Evolutionary conservation across 1,140 invertebrate species (phyloP), one percentile per base, ranked within the genome.

Genomic region (Brachionus paranguensis): DNA sequence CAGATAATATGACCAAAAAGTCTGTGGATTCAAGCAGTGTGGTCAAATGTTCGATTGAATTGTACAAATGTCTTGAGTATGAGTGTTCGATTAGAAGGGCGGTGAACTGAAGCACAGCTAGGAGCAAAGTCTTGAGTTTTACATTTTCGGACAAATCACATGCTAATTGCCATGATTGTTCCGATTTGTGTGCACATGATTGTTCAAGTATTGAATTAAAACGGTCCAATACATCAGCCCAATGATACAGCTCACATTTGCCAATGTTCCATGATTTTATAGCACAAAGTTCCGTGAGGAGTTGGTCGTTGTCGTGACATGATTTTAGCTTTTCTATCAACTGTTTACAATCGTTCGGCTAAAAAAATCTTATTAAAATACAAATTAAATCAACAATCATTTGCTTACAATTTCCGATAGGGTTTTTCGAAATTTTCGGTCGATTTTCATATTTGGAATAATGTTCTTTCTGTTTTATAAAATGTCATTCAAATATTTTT

Each of bases 231-330:
- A 95, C 93, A 91, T 95, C 94, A 78, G 94, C 94, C 94, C 94
- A 96, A 88, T 96, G 94, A 87, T 94, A 94, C 11, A 96, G 90
- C 90, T 96, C 95, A 89, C 94, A 95, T 88, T 96, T 96, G 83
- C 94, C 94, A 89, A 93, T 95, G 43, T 93, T 94, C 94, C 95
- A 96, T 41, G 93, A 92, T 86, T 94, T 93, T 85, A 95, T 92
- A 84, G 92, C 92, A 85, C 92, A 92, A 29, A 96, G 87, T 88
- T 94, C 93, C 79, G 92, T 91, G 1, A 94, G 88, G 43, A 95
- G 89, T 84, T 92, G 90, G 72, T 90, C 88, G 85, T 93, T 86
- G 17, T 83, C 91, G 55, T 92, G 92, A 87, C 93, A 94, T 84
- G 91, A 91, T 87, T 93, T 93, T 29, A 95, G 87, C 87, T 92